Evolutionary conservation across 1,140 invertebrate species (phyloP), one percentile per base, ranked within the genome.

Genomic region (Drosophila ananassae): DNA sequence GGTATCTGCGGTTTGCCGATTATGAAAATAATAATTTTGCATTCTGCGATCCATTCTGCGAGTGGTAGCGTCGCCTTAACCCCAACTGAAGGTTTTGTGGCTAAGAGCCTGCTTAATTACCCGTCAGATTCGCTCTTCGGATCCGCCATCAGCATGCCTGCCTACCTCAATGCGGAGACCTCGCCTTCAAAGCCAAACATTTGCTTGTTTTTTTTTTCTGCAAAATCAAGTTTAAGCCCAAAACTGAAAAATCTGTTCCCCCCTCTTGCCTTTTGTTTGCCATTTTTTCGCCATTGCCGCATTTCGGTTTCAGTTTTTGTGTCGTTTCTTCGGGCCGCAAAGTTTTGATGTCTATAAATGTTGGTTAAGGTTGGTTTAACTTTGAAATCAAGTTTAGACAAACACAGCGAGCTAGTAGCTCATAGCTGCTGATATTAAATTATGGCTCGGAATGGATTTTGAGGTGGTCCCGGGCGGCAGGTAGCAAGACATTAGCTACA

Each of bases 361-460:
- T 87, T 85, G 81, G 83, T 85, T 87, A 85, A 85, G 81, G 82
- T 85, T 85, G 82, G 81, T 62, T 85, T 85, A 87, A 85, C 81
- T 84, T 84, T 84, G 81, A 87, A 84, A 84, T 84, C 81, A 81
- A 84, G 81, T 84, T 87, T 84, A 85, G 61, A 63, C 58, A 60
- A 72, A 59, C 54, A 79, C 21, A 48, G 34, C 2, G n/a, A 55
- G 25, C 47, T 17, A 17, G 41, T 21, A 6, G 41, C 7, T 28
- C 34, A 28, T 73, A 54, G 69, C 32, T 21, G 62, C 63, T n/a
- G 47, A 52, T 75, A 68, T 76, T 74, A 61, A 69, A 39, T 54
- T 58, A 58, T 66, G 67, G 51, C 41, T 69, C 68, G 17, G 17
- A 21, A n/a, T 54, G 52, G 17, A 12, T 30, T 34, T 63, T 21